Conservation (phyloP, 2,113 vertebrate genomes). For the Ammodytes dubius region DNA sequence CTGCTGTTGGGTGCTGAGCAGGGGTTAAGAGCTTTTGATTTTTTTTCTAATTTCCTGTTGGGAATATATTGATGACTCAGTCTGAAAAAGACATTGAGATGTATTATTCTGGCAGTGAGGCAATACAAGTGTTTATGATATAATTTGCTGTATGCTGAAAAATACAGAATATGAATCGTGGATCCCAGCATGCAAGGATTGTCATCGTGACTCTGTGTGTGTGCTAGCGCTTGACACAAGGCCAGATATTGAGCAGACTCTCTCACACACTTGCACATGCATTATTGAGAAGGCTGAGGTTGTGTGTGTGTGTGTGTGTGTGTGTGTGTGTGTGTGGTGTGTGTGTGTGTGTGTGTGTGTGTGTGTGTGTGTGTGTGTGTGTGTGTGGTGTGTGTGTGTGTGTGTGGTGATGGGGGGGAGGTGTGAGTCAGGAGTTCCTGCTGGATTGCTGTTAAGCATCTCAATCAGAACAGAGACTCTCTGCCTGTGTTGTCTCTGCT, state of each 20-base stretch:
- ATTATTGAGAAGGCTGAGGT: conserved; percentile 54
- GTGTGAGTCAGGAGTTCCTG: conserved; percentile 64
- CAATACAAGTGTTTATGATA: background rate
- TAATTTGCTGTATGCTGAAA: background rate
- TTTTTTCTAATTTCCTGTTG: too few relatives aligned
- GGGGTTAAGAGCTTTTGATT: too few relatives aligned
- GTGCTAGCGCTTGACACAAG: conserved; percentile 14
- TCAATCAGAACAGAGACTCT: conserved; percentile 40
- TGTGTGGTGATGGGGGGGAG: conserved; percentile 4
- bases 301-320: background rate
- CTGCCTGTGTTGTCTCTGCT: background rate
- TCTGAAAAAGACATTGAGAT: too few relatives aligned
- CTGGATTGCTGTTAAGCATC: conserved; percentile 54
- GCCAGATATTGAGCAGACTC: conserved; percentile 14
- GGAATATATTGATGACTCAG: too few relatives aligned
- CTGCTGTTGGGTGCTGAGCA: background rate
- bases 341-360: background rate
- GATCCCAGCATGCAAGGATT: conserved; percentile 16
- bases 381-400: background rate
- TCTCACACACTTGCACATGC: conserved; percentile 43
- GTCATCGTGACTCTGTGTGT: conserved; percentile 34
- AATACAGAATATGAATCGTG: background rate
- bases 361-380: background rate
- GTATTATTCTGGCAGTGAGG: background rate
- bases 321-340: background rate